Evolutionary conservation across 2,113 vertebrate species (phyloP).

Genomic region (Paramisgurnus dabryanus): DNA sequence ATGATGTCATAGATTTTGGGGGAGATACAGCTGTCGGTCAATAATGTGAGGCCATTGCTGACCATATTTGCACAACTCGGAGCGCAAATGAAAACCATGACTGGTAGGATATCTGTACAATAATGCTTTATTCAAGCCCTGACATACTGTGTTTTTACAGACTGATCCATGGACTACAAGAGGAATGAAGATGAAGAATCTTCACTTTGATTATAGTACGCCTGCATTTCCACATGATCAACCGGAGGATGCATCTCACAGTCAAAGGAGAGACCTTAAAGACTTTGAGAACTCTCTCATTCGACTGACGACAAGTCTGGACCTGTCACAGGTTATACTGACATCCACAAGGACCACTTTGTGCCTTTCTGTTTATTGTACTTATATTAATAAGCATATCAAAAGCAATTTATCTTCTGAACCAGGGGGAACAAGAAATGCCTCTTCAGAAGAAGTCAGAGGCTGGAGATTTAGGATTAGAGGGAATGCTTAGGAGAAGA

Average conservation of each 20-base stretch:
- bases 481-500: slow-evolving; percentile 12
- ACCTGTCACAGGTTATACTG: slow-evolving; percentile 73
- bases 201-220: slow-evolving; percentile 60
- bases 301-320: slow-evolving; percentile 72
- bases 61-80: background rate
- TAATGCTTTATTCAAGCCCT: background rate
- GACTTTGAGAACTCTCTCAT: slow-evolving; percentile 73
- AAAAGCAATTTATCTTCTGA: background rate
- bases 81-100: background rate
- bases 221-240: slow-evolving; percentile 56
- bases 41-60: slow-evolving; percentile 34
- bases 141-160: slow-evolving; percentile 48
- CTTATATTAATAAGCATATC: background rate
- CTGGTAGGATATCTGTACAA: background rate
- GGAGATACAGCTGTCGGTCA: slow-evolving; percentile 7
- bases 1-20: slow-evolving; percentile 44
- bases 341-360: background rate
- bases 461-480: slow-evolving; percentile 11
- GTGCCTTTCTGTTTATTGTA: slow-evolving; percentile 7
- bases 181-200: slow-evolving; percentile 64
- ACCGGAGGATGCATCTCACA: slow-evolving; percentile 62
- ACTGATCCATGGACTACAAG: slow-evolving; percentile 67
- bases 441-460: slow-evolving; percentile 23
- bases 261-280: slow-evolving; percentile 71
- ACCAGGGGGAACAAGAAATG: slow-evolving; percentile 20